Conservation (phyloP, 2,113 vertebrate species). For the Ranitomeya imitator region DNA sequence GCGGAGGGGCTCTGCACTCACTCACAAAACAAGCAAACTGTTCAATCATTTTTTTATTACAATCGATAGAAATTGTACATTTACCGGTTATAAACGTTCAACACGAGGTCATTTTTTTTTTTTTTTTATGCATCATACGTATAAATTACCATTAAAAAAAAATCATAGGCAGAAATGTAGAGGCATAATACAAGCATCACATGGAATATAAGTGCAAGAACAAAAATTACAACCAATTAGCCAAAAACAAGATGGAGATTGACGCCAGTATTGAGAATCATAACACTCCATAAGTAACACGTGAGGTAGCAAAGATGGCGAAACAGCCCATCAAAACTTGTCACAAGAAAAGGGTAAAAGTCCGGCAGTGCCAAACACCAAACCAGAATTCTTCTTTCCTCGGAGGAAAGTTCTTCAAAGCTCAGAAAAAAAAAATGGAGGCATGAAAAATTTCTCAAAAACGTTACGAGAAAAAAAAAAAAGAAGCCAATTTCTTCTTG, state of each 20-base stretch:
- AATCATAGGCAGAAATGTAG: slow-evolving; percentile 61
- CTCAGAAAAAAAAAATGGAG: not conserved
- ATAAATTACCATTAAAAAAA: slow-evolving; percentile 66
- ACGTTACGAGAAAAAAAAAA: not conserved
- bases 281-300: not conserved
- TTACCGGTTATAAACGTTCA: slow-evolving; percentile 70
- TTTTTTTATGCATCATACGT: slow-evolving; percentile 66
- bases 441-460: not conserved
- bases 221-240: not conserved
- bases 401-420: not conserved
- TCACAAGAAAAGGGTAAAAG: slow-evolving; percentile 8
- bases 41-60: slow-evolving; percentile 82
- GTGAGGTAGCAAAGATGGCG: not conserved
- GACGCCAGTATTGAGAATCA: not conserved
- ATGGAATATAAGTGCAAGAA: not conserved
- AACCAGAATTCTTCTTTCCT: not conserved
- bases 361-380: not conserved
- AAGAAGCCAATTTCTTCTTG: slow-evolving; percentile 5
- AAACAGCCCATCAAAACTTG: not conserved
- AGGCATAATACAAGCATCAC: slow-evolving; percentile 46
- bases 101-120: slow-evolving; percentile 63
- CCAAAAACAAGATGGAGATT: not conserved
- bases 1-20: slow-evolving; percentile 73
- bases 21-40: slow-evolving; percentile 81
- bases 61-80: slow-evolving; percentile 55